A percentile compares a stretch with the other conserved stretches of the same genome.
Evolutionary conservation across 30 jellyfish, hydroid and myxozoan genomes (phyloP).

Genomic region (Hydractinia echinata): DNA sequence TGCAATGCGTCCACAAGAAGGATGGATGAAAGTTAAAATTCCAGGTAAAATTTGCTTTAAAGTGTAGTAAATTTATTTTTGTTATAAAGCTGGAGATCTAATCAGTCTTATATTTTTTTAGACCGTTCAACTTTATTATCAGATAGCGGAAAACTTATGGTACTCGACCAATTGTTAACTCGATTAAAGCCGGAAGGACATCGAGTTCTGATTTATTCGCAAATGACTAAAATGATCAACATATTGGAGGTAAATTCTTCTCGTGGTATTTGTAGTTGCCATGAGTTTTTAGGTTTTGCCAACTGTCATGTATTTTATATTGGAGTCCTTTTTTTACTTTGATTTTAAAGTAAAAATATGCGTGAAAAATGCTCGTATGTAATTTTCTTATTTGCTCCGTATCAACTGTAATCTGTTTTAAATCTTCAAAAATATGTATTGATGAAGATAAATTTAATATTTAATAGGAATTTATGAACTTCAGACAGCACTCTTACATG

Average conservation of each 20-base stretch:
- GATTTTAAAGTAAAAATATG: no score
- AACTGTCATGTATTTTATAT: no score
- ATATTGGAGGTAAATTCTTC: constrained; percentile 64
- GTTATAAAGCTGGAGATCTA: background rate
- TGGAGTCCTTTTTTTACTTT: no score
- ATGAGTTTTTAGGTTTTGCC: no score
- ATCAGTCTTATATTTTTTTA: background rate
- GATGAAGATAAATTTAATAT: background rate
- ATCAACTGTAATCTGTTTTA: no score
- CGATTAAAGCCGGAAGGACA: constrained; percentile 87
- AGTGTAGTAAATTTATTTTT: background rate
- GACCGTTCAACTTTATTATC: constrained; percentile 79
- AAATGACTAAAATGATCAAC: constrained; percentile 95
- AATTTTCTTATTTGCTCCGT: no score
- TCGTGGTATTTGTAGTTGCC: no score
- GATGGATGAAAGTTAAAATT: constrained; percentile 77
- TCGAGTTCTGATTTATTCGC: constrained; percentile 91
- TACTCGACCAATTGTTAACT: constrained; percentile 69
- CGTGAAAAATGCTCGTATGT: no score
- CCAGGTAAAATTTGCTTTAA: constrained; percentile 67
- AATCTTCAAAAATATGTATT: background rate
- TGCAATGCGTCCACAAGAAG: constrained; percentile 75
- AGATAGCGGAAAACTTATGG: constrained; percentile 91
- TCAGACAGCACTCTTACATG: constrained; percentile 76
- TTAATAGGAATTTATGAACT: constrained; percentile 69